A percentile compares a stretch with the other conserved stretches of the same genome.
Evolutionary conservation across 2,113 vertebrate species (phyloP).

Genomic region (Noctilio leporinus): DNA sequence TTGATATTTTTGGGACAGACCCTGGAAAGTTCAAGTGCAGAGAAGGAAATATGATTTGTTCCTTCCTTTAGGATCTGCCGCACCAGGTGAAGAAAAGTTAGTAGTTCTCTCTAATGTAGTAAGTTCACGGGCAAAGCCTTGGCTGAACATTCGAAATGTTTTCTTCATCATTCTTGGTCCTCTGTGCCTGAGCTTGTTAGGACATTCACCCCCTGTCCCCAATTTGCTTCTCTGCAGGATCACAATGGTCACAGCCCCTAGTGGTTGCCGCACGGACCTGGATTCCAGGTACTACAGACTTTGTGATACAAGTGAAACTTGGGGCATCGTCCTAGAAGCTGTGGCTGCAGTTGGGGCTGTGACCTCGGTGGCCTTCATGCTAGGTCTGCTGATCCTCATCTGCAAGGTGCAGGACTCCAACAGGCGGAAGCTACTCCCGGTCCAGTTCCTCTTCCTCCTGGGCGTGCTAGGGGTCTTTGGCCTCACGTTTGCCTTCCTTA

Average conservation of each 20-base stretch:
- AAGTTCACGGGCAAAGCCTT: background rate
- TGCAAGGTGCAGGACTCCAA: slow-evolving; percentile 80
- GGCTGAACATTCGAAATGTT: background rate
- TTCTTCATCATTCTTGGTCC: too few relatives aligned
- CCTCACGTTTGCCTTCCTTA: slow-evolving; percentile 91
- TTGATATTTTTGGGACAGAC: too few relatives aligned
- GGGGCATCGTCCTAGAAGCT: slow-evolving; percentile 89
- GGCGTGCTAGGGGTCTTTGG: slow-evolving; percentile 87
- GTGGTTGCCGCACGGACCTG: background rate
- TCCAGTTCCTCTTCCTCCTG: slow-evolving; percentile 85
- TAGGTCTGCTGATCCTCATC: slow-evolving; percentile 79
- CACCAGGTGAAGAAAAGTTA: background rate
- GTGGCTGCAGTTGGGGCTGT: slow-evolving; percentile 83
- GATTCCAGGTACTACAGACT: slow-evolving; percentile 78
- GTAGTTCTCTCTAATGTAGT: background rate
- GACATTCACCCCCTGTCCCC: background rate
- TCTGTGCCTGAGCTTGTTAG: background rate
- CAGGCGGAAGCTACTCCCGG: slow-evolving; percentile 75
- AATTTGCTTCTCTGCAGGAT: background rate
- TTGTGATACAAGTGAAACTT: slow-evolving; percentile 79
- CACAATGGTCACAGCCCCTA: slow-evolving; percentile 63
- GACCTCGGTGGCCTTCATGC: slow-evolving; percentile 78
- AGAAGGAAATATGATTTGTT: background rate
- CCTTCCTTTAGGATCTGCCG: background rate
- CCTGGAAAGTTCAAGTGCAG: background rate